Evolutionary conservation across 2,113 vertebrate species (phyloP).

Genomic region (Nipponia nippon): DNA sequence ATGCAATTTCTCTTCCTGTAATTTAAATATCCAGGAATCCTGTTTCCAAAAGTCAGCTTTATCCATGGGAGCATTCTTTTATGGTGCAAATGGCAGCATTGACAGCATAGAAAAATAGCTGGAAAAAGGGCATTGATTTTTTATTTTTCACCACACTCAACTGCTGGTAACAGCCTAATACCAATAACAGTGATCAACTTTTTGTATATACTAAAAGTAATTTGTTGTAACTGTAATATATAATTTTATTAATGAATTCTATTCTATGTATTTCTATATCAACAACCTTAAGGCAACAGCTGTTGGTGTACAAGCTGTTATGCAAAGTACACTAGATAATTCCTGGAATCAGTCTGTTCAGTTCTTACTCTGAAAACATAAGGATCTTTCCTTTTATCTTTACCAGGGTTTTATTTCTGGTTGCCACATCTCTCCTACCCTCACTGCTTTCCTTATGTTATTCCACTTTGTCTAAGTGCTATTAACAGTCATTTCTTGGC

Average conservation of each 20-base stretch:
- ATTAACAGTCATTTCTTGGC: neutral
- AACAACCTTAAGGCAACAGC: neutral
- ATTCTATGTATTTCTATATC: neutral
- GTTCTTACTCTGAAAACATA: neutral
- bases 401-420: neutral
- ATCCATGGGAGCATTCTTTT: neutral
- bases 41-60: neutral
- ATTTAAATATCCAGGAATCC: neutral
- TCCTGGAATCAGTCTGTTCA: neutral
- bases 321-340: neutral
- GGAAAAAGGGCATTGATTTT: neutral
- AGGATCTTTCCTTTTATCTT: neutral
- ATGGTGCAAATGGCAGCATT: neutral
- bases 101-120: neutral
- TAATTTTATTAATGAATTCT: neutral
- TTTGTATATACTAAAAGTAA: neutral
- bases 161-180: neutral
- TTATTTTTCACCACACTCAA: neutral
- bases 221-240: neutral
- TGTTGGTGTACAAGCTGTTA: neutral
- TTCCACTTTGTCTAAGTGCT: neutral
- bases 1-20: neutral
- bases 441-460: neutral
- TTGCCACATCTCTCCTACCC: neutral
- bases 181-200: neutral